These are phyloP conservation scores for Agelas oroides DNA, from an alignment of 37 sponge, comb jelly and placozoan genomes.

Conservation along the genomic window DNA sequence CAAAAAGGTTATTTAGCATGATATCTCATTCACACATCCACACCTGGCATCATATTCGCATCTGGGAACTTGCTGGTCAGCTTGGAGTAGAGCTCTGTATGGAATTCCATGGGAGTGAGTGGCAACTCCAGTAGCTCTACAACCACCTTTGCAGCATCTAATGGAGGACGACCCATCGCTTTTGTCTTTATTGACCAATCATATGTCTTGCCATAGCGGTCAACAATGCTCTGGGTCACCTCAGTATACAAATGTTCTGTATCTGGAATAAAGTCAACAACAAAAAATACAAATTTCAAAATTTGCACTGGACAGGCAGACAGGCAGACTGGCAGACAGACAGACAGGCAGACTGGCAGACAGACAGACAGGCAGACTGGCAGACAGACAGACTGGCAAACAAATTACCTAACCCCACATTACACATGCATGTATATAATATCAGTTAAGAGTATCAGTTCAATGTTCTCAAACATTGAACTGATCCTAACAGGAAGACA, in stretches of 20 bases:
- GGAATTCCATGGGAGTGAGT: conserved; percentile 85
- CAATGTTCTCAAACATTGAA: too few relatives aligned
- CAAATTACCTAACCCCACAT: too few relatives aligned
- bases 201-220: conserved; percentile 80
- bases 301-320: too few relatives aligned
- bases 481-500: too few relatives aligned
- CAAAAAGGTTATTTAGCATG: too few relatives aligned
- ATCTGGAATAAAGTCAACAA: conserved; percentile 45
- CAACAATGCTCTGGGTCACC: conserved; percentile 82
- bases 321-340: too few relatives aligned
- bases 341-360: too few relatives aligned
- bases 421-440: too few relatives aligned
- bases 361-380: too few relatives aligned
- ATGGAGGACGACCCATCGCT: conserved; percentile 89
- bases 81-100: conserved; percentile 55
- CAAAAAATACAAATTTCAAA: neutral
- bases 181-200: conserved; percentile 85
- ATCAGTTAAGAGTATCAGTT: too few relatives aligned
- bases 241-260: conserved; percentile 90
- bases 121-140: conserved; percentile 77
- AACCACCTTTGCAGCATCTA: conserved; percentile 72
- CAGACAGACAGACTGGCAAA: too few relatives aligned
- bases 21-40: neutral
- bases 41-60: conserved; percentile 81
- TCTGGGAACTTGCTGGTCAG: conserved; percentile 69